These are phyloP conservation scores for Hedya salicella DNA, from an alignment of 2,888 invertebrate species.

Conservation along the genomic window DNA sequence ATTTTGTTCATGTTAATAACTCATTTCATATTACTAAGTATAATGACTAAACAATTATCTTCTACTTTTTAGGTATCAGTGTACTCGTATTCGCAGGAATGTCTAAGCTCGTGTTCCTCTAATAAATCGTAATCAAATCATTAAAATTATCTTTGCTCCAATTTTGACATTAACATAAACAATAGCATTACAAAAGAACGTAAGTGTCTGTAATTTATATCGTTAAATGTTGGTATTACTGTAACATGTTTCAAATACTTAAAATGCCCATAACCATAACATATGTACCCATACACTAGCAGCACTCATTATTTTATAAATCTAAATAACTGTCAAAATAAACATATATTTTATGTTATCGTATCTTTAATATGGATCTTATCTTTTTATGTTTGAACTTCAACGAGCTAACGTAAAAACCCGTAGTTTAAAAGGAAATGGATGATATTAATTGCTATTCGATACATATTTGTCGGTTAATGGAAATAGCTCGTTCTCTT, in stretches of 20 bases:
- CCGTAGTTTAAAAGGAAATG: conserved; percentile 30
- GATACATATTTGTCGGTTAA: conserved; percentile 25
- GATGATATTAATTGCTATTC: conserved; percentile 24
- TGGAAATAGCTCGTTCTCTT: conserved; percentile 8
- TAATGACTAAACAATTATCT: too few species aligned
- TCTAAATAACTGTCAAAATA: conserved; percentile 10
- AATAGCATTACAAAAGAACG: background rate
- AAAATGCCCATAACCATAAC: conserved; percentile 2
- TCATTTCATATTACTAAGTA: too few species aligned
- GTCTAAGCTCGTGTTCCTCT: too few species aligned
- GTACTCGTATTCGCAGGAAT: too few species aligned
- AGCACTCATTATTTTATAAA: conserved; percentile 8
- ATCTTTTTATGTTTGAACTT: conserved; percentile 31
- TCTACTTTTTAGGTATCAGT: too few species aligned
- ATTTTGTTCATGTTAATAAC: too few species aligned
- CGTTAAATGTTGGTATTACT: too few species aligned
- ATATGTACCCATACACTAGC: background rate
- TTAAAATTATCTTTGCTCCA: too few species aligned
- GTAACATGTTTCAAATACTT: background rate
- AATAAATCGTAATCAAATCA: too few species aligned
- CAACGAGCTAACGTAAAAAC: conserved; percentile 11
- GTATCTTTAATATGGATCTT: conserved; percentile 29
- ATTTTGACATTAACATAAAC: too few species aligned
- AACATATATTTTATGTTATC: conserved; percentile 13
- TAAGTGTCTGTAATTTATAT: too few species aligned